Conservation (phyloP, 2,888 invertebrate species). For the Pristionchus japonicus region DNA sequence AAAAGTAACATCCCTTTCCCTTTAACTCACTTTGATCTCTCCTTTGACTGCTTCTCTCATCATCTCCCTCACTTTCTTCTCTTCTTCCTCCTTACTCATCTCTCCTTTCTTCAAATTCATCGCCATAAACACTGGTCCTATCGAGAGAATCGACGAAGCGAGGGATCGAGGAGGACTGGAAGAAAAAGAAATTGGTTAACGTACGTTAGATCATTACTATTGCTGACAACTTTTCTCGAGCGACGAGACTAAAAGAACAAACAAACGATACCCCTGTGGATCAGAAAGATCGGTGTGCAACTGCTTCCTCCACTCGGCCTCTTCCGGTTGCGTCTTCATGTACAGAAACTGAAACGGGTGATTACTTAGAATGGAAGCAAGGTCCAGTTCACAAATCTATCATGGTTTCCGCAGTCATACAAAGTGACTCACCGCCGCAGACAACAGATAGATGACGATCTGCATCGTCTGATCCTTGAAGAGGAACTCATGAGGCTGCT, state of each 20-base stretch:
- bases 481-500: conserved; percentile 47
- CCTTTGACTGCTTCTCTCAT: conserved; percentile 1
- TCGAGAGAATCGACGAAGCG: not conserved
- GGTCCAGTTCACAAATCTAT: not conserved
- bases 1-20: not conserved
- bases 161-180: conserved; percentile 4
- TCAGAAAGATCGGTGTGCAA: conserved; percentile 17
- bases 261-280: not conserved
- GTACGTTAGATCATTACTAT: too few species aligned
- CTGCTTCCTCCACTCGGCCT: not conserved
- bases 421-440: conserved; percentile 49
- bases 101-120: conserved; percentile 12
- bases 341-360: conserved; percentile 23
- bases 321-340: not conserved
- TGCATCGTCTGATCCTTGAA: conserved; percentile 62
- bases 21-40: conserved; percentile 1
- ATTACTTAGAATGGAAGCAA: not conserved
- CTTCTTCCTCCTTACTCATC: not conserved
- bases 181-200: too few species aligned
- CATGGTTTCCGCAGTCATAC: not conserved
- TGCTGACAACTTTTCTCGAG: not conserved
- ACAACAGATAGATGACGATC: conserved; percentile 64
- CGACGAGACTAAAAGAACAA: not conserved
- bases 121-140: not conserved
- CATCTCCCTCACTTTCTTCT: not conserved